These are phyloP conservation scores for Aix galericulata DNA, from an alignment of 2,113 vertebrate genomes.

Conservation along the genomic window DNA sequence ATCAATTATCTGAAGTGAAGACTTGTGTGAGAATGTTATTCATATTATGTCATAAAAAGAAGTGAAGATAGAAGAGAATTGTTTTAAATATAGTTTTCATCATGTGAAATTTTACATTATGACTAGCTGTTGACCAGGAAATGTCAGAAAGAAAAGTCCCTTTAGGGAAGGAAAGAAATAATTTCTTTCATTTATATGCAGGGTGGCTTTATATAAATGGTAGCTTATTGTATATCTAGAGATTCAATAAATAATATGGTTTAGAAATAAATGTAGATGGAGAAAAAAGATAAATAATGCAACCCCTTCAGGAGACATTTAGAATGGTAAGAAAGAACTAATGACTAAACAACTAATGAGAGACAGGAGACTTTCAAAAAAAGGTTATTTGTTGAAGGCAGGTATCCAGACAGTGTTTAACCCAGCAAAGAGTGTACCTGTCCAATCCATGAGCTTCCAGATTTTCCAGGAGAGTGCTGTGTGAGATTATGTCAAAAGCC, in stretches of 20 bases:
- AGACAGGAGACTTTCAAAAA: not conserved
- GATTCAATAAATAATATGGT: not conserved
- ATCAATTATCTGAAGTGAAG: not conserved
- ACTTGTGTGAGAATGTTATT: not conserved
- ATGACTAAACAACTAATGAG: not conserved
- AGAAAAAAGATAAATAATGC: not conserved
- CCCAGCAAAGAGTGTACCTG: too few relatives aligned
- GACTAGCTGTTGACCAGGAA: not conserved
- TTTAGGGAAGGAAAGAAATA: not conserved
- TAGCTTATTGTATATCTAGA: not conserved
- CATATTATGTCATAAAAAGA: not conserved
- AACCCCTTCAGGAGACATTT: not conserved
- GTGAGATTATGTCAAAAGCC: too few relatives aligned
- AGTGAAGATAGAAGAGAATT: not conserved
- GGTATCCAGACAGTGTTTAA: not conserved
- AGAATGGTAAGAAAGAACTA: not conserved
- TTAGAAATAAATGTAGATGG: not conserved
- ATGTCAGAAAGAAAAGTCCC: not conserved
- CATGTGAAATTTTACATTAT: not conserved
- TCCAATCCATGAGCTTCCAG: too few relatives aligned
- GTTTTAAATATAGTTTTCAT: not conserved
- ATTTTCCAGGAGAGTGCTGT: too few relatives aligned
- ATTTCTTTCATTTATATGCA: not conserved
- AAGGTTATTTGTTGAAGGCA: not conserved
- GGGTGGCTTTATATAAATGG: not conserved